Conservation (phyloP, 2,113 vertebrate genomes). For the Propithecus coquereli region DNA sequence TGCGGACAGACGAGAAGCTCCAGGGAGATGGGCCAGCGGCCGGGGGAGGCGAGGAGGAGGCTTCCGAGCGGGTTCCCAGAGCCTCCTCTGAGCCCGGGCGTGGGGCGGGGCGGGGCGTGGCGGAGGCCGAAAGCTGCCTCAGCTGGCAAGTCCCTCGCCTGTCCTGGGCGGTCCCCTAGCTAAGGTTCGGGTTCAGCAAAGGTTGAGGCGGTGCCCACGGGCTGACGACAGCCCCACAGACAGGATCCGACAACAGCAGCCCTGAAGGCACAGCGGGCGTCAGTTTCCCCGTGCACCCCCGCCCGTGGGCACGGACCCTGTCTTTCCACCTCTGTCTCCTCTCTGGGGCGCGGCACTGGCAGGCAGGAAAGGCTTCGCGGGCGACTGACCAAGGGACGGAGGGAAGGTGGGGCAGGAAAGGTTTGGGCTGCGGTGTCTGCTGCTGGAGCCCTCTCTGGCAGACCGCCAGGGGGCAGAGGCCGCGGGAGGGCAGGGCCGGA, state of each 20-base stretch:
- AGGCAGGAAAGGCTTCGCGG: neutral
- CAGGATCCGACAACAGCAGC: neutral
- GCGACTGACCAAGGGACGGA: neutral
- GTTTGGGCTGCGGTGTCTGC: fast-evolving
- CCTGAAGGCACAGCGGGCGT: neutral
- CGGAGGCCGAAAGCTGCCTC: neutral
- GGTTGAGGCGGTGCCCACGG: neutral
- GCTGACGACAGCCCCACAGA: neutral
- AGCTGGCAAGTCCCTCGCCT: neutral
- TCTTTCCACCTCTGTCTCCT: neutral
- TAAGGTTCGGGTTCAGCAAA: neutral
- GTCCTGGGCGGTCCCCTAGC: neutral
- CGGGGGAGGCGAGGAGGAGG: neutral
- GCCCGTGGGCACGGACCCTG: neutral
- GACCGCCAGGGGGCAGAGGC: neutral
- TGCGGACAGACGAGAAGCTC: constrained; percentile 67
- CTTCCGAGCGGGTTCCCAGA: neutral
- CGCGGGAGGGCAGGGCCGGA: too few relatives aligned
- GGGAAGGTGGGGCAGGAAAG: neutral
- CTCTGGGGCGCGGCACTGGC: neutral
- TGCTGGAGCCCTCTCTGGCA: neutral
- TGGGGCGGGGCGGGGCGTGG: too few relatives aligned
- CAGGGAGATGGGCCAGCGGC: neutral
- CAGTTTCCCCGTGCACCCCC: neutral
- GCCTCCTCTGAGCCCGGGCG: neutral